Evolutionary conservation across 2,888 invertebrate species (phyloP).

Genomic region (Dolichopus griseipennis): DNA sequence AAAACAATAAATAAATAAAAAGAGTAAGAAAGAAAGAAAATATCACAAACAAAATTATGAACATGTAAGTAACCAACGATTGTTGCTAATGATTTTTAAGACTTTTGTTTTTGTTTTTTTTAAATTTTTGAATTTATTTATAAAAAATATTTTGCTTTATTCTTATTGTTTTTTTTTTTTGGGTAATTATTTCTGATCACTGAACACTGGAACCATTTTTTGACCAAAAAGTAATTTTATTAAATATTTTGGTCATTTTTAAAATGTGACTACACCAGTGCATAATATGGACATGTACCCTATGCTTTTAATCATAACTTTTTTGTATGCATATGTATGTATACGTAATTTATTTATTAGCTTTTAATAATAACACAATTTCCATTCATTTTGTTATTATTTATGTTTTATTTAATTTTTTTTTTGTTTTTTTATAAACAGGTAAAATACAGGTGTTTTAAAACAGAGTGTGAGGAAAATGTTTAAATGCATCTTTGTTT

Average conservation of each 20-base stretch:
- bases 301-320: neutral
- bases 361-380: neutral
- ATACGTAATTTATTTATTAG: neutral
- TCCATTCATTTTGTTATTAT: neutral
- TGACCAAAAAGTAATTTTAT: neutral
- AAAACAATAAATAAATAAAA: neutral
- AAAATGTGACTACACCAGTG: neutral
- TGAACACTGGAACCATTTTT: neutral
- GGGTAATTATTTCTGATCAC: slow-evolving; percentile 1
- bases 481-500: too few relatives aligned
- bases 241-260: neutral
- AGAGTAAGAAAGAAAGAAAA: neutral
- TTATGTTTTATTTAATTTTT: too few relatives aligned
- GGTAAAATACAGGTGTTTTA: too few relatives aligned
- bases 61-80: too few relatives aligned
- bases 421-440: too few relatives aligned
- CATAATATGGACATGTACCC: neutral
- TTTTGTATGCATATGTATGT: neutral
- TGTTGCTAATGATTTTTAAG: neutral
- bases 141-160: neutral
- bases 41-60: too few relatives aligned
- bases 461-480: too few relatives aligned
- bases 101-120: neutral
- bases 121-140: neutral
- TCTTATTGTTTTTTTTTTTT: neutral